phyloP scores from a whole-genome alignment of 2,888 invertebrate genomes.

The Malachius bipustulatus region DNA sequence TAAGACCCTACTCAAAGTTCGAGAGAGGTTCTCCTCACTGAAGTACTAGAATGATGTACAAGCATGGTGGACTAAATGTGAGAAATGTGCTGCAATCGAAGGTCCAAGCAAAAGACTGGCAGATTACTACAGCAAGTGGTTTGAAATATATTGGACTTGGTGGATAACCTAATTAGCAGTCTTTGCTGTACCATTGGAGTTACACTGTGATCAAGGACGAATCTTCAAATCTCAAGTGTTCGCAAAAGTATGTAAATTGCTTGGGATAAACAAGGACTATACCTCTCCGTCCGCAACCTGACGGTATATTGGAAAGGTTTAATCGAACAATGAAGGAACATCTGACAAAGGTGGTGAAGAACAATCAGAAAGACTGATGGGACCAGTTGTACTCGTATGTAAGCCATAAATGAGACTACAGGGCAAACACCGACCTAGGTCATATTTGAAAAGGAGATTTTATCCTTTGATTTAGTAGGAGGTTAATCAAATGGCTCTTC shows the following conservation, averaged over 20 bases:
- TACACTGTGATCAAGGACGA: not conserved
- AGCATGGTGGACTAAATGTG: too few species aligned
- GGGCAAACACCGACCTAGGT: not conserved
- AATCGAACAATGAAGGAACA: not conserved
- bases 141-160: too few species aligned
- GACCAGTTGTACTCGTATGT: not conserved
- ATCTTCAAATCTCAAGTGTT: not conserved
- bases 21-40: too few species aligned
- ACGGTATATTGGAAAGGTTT: not conserved
- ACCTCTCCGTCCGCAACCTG: not conserved
- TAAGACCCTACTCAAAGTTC: too few species aligned
- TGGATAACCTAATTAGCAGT: too few species aligned
- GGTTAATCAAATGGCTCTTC: too few species aligned
- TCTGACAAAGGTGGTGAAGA: not conserved
- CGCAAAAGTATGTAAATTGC: not conserved
- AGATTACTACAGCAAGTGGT: too few species aligned
- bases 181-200: not conserved
- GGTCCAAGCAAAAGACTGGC: too few species aligned
- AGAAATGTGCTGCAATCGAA: too few species aligned
- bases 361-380: not conserved
- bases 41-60: too few species aligned
- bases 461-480: too few species aligned
- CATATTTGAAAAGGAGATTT: too few species aligned
- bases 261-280: slow-evolving; percentile 1
- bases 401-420: not conserved